Evolutionary conservation across 2,888 invertebrate species (phyloP).

Genomic region (Panopea generosa): DNA sequence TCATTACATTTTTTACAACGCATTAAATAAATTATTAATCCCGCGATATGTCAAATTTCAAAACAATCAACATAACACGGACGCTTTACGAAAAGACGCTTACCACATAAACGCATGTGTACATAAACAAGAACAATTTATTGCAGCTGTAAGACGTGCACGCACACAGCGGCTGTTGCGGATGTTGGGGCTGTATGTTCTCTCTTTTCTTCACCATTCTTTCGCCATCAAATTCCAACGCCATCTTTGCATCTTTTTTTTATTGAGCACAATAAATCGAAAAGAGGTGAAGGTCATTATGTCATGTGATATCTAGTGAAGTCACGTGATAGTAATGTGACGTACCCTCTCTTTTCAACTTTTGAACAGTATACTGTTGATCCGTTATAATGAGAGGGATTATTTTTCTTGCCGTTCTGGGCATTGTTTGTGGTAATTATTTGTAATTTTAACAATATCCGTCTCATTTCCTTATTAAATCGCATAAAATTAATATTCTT

Average conservation of each 20-base stretch:
- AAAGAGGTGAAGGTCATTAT: not conserved
- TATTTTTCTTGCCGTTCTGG: not conserved
- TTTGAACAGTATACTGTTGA: not conserved
- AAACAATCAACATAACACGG: too few relatives aligned
- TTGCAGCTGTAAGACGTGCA: constrained; percentile 74
- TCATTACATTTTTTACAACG: too few relatives aligned
- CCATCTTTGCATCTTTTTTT: constrained; percentile 53
- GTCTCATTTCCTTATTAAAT: too few relatives aligned
- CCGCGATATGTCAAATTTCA: too few relatives aligned
- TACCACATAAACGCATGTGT: constrained; percentile 73
- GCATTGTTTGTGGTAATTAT: not conserved
- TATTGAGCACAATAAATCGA: not conserved
- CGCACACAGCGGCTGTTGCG: constrained; percentile 70
- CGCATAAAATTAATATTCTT: too few relatives aligned
- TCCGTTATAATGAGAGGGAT: not conserved
- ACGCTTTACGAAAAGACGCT: constrained; percentile 56
- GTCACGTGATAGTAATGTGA: constrained; percentile 36
- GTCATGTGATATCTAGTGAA: not conserved
- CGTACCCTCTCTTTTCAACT: too few relatives aligned
- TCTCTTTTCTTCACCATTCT: constrained; percentile 55
- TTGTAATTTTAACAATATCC: too few relatives aligned
- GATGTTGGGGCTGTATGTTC: constrained; percentile 39
- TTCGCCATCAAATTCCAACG: constrained; percentile 62
- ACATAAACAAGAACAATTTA: constrained; percentile 74
- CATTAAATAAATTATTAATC: too few relatives aligned